Conservation (phyloP, 2,888 invertebrate genomes). For the Drosophila heteroneura region DNA sequence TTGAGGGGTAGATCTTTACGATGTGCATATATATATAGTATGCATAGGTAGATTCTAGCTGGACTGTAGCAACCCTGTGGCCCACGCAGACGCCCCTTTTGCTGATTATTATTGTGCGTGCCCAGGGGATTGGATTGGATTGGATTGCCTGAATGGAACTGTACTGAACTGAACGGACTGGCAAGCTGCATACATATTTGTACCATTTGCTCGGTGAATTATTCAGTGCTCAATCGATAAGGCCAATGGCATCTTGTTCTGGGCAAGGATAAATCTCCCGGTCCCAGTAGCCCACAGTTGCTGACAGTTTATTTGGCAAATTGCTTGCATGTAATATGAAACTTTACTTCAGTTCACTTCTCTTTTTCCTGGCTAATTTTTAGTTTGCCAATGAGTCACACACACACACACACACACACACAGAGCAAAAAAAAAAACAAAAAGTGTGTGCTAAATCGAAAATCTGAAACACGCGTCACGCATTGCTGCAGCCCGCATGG, state of each 20-base stretch:
- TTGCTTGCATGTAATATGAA: slow-evolving; percentile 82
- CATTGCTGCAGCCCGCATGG: slow-evolving; percentile 52
- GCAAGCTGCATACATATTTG: slow-evolving; percentile 58
- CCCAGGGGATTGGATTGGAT: slow-evolving; percentile 61
- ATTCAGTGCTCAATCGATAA: slow-evolving; percentile 78
- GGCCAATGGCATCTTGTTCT: slow-evolving; percentile 54
- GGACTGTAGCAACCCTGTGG: slow-evolving; percentile 44
- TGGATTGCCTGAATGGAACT: slow-evolving; percentile 8
- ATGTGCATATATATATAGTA: not conserved
- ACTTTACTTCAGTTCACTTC: slow-evolving; percentile 49
- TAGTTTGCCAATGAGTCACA: slow-evolving; percentile 62
- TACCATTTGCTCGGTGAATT: slow-evolving; percentile 67
- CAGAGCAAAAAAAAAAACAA: not conserved
- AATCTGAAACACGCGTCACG: slow-evolving; percentile 81
- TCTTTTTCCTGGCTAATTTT: slow-evolving; percentile 70
- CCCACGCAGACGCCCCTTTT: slow-evolving; percentile 40
- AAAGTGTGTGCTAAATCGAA: slow-evolving; percentile 77
- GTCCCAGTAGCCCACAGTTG: slow-evolving; percentile 44
- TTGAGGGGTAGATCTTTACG: slow-evolving; percentile 6
- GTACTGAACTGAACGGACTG: slow-evolving; percentile 24
- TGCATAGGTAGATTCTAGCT: slow-evolving; percentile 22
- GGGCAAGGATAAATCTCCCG: slow-evolving; percentile 13
- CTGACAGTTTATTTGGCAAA: slow-evolving; percentile 83
- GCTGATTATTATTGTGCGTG: slow-evolving; percentile 78
- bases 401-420: slow-evolving; percentile 13